Conservation (phyloP, 2,888 invertebrate genomes). For the Tinea pellionella region DNA sequence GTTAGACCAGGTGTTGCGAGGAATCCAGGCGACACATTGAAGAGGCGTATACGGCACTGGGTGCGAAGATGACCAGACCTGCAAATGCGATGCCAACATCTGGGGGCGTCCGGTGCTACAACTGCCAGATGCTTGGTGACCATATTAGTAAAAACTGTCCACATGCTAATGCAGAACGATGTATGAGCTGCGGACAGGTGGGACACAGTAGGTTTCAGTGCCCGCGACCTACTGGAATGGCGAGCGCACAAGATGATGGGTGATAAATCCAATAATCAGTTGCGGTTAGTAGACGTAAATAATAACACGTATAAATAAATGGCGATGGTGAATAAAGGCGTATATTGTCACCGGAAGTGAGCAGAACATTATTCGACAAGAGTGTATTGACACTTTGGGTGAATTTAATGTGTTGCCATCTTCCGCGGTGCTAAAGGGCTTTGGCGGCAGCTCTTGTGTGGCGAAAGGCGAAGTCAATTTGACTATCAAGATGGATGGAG, state of each 20-base stretch:
- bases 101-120: not conserved
- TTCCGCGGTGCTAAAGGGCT: not conserved
- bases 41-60: no score
- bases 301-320: not conserved
- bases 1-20: no score
- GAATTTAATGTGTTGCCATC: not conserved
- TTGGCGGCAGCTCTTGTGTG: not conserved
- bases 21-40: no score
- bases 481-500: no score
- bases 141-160: slow-evolving; percentile 1
- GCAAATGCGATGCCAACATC: not conserved
- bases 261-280: not conserved
- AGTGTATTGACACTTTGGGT: no score
- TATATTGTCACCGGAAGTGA: no score
- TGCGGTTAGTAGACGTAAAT: not conserved
- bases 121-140: no score
- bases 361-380: not conserved
- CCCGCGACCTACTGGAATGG: no score
- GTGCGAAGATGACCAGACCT: not conserved
- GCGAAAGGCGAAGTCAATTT: no score
- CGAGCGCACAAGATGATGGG: no score
- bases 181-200: not conserved
- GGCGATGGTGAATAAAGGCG: not conserved
- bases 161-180: not conserved
- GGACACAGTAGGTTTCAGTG: not conserved